Evolutionary conservation across 2,888 invertebrate species (phyloP), one percentile per base, ranked within the genome.

Genomic region (Chromoteleia sp.): DNA sequence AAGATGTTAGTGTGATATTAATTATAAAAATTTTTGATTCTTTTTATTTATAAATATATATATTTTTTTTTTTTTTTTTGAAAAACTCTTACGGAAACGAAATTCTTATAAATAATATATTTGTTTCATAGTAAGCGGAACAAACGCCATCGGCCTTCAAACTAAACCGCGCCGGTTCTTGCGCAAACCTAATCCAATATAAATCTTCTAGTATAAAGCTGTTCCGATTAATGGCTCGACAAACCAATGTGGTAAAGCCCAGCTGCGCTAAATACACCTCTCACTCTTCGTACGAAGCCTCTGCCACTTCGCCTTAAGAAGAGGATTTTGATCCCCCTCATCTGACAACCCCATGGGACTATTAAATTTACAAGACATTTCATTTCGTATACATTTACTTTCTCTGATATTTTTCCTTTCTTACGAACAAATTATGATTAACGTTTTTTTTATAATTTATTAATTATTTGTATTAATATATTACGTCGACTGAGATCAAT

Each of bases 151-250:
- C 83, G 75, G 80, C 83, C 88, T 87, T 89, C 86, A 85, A 87
- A 86, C 88, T 87, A 85, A 88, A 89, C 86, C 88, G 81, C 85
- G 82, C 63, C 83, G 83, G 84, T 85, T 85, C 84, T 87, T 85
- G 84, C 63, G 65, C 65, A 85, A 87, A 88, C 86, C 86, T 89
- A 88, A 89, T 89, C 88, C 88, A 86, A 88, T 87, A 88, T 89
- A 89, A 89, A 89, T 89, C 89, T 88, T 86, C 83, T 74, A 87
- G 88, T 87, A 89, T 89, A 88, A 89, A 89, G 89, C 89, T 89
- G 88, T 87, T 88, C 86, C 89, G 89, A 89, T 89, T 89, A 89
- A 89, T 89, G 89, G 89, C 87, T 88, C 87, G 87, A 88, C 88
- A 89, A 89, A 88, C 88, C 88, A 87, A 88, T 89, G 87, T 86